Percentiles rank a stretch among this genome's conserved stretches.
phyloP scores from a whole-genome alignment of 2,888 invertebrate species.

The Gastrophysa polygoni region DNA sequence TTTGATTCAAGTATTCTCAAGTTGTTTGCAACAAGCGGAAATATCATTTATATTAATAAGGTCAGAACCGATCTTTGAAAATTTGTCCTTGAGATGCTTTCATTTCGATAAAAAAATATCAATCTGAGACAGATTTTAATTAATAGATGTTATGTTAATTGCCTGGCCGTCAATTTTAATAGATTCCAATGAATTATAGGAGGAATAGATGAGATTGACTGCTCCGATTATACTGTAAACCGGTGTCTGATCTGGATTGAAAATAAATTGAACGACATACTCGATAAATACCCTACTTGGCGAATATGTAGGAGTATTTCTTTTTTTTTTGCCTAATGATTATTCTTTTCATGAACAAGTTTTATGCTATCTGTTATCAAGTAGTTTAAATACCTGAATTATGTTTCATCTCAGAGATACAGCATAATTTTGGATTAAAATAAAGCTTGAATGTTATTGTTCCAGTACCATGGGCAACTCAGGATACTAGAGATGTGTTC shows the following conservation, averaged over 20 bases:
- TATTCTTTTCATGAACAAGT: too few species aligned
- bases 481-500: too few species aligned
- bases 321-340: too few species aligned
- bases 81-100: conserved; percentile 33
- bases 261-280: neutral
- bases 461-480: too few species aligned
- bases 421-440: too few species aligned
- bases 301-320: neutral
- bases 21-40: too few species aligned
- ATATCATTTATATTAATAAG: neutral
- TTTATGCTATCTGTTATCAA: too few species aligned
- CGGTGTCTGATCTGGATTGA: neutral
- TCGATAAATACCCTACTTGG: neutral
- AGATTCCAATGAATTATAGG: conserved; percentile 27
- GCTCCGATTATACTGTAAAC: conserved; percentile 1
- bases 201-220: conserved; percentile 8
- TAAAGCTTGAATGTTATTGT: too few species aligned
- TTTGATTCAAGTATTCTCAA: too few species aligned
- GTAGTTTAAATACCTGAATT: too few species aligned
- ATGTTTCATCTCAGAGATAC: too few species aligned
- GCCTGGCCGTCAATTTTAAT: conserved; percentile 26
- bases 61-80: conserved; percentile 9
- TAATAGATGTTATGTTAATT: conserved; percentile 33
- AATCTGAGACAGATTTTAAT: conserved; percentile 19
- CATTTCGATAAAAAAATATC: conserved; percentile 30